A percentile compares a stretch with the other conserved stretches of the same genome.
Conservation (phyloP, 2,113 vertebrate genomes). For the Ictidomys tridecemlineatus region DNA sequence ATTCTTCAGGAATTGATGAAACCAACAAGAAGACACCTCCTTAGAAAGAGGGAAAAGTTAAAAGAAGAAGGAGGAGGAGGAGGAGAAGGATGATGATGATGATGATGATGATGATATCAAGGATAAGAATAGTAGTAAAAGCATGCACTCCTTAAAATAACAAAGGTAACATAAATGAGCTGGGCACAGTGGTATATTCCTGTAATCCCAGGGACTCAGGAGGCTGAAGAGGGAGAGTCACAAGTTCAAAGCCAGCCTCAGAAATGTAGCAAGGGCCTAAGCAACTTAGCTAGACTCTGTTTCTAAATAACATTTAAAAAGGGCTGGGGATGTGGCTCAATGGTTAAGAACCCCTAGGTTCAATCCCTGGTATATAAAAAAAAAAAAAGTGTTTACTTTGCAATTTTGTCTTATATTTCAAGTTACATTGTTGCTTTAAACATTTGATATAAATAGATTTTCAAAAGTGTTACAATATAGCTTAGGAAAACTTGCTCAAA, state of each 20-base stretch:
- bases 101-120: too few species aligned
- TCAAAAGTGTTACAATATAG: background rate
- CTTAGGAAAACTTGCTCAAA: background rate
- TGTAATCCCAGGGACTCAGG: too few species aligned
- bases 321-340: too few species aligned
- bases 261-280: too few species aligned
- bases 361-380: too few species aligned
- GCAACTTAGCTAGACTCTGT: too few species aligned
- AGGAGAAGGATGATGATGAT: background rate
- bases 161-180: background rate
- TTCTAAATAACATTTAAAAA: too few species aligned
- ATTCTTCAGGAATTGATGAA: background rate
- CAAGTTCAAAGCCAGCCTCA: too few species aligned
- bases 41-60: background rate
- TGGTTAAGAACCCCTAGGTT: too few species aligned
- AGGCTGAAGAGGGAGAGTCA: too few species aligned
- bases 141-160: background rate
- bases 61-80: background rate
- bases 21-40: background rate
- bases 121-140: background rate
- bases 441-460: background rate
- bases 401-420: conserved; percentile 29
- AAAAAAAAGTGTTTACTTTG: background rate
- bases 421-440: conserved; percentile 11
- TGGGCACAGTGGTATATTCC: too few species aligned